Evolutionary conservation across 2,888 invertebrate genomes (phyloP).

Genomic region (Meta bourneti): DNA sequence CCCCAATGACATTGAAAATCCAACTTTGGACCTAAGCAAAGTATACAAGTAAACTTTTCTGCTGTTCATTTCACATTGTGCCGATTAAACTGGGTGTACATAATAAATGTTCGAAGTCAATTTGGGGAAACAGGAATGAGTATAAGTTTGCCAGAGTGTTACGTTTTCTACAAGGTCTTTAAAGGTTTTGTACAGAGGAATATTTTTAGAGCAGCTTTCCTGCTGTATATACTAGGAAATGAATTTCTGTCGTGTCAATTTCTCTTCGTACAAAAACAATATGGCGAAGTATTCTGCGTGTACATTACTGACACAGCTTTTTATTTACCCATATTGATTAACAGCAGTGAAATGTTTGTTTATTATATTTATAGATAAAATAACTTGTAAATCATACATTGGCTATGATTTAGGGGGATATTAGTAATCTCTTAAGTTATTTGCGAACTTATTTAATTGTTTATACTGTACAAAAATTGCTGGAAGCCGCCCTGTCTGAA

Average conservation of each 20-base stretch:
- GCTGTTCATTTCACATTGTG: constrained; percentile 17
- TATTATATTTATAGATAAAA: constrained; percentile 13
- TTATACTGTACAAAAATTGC: constrained; percentile 21
- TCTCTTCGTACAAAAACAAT: not conserved
- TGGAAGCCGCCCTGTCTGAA: not conserved
- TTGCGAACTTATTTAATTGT: constrained; percentile 31
- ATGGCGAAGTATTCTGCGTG: not conserved
- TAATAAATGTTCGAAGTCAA: not conserved
- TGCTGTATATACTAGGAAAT: constrained; percentile 67
- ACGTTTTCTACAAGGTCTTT: constrained; percentile 68
- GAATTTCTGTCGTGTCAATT: constrained; percentile 12
- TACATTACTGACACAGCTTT: not conserved
- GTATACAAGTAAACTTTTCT: not conserved
- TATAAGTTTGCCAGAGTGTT: constrained; percentile 52
- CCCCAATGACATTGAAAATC: too few species aligned
- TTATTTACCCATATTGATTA: not conserved
- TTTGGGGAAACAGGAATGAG: constrained; percentile 3
- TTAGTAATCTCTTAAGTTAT: constrained; percentile 30
- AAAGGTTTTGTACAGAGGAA: constrained; percentile 71
- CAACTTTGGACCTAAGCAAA: too few species aligned
- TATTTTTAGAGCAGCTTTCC: constrained; percentile 75
- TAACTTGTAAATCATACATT: constrained; percentile 27
- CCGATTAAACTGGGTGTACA: constrained; percentile 12
- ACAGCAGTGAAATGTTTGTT: constrained; percentile 12
- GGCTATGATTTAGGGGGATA: not conserved